Evolutionary conservation across 2,113 vertebrate species (phyloP).

Genomic region (Plecturocebus donacophilus): DNA sequence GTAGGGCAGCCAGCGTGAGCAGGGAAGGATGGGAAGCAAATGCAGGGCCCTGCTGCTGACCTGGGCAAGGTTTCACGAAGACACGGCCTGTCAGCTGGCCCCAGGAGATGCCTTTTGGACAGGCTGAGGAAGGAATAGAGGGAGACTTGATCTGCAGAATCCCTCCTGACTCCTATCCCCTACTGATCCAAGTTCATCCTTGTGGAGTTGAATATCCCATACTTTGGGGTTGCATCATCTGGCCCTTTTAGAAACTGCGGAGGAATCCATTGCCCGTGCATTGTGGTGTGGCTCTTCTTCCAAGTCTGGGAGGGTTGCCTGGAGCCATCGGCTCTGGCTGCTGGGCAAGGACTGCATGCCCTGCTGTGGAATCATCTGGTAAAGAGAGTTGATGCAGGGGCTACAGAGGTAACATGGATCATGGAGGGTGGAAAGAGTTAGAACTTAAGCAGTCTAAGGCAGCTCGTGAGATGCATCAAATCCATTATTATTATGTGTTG

Average conservation of each 20-base stretch:
- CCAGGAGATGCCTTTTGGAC: not conserved
- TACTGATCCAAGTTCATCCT: not conserved
- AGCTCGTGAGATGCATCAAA: not conserved
- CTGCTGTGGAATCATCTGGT: not conserved
- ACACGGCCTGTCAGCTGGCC: not conserved
- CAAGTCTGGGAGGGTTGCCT: not conserved
- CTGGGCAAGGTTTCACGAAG: not conserved
- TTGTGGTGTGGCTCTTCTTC: not conserved
- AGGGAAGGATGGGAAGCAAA: not conserved
- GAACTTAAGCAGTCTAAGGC: not conserved
- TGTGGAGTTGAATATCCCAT: not conserved
- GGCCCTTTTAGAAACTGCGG: not conserved
- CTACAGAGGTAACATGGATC: not conserved
- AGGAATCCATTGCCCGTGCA: not conserved
- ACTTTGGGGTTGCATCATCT: not conserved
- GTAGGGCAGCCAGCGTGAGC: not conserved
- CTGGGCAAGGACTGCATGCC: not conserved
- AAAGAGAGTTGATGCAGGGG: too few species aligned
- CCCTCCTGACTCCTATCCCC: not conserved
- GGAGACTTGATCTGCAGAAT: not conserved
- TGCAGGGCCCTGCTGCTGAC: fast-evolving
- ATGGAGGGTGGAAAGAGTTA: not conserved
- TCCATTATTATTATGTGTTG: not conserved
- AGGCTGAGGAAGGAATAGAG: not conserved
- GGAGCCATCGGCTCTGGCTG: not conserved